phyloP scores from a whole-genome alignment of 2,797 vertebrate genomes.

The Telmatherina bonti region DNA sequence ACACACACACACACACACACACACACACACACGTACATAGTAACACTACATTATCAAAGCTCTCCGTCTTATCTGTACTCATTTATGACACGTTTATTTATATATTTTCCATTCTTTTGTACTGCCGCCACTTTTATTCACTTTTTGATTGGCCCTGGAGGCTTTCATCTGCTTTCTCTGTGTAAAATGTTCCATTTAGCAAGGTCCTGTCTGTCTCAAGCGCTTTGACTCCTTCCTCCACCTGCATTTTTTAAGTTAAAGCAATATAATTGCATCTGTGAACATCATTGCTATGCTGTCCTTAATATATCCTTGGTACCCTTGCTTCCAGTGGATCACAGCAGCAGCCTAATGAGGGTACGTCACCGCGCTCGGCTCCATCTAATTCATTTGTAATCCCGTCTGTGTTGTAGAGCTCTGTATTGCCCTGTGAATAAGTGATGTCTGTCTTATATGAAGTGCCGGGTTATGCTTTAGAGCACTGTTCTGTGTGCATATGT shows the following conservation, averaged over 20 bases:
- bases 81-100: background rate
- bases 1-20: too few relatives aligned
- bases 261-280: constrained; percentile 42
- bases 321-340: constrained; percentile 7
- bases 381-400: constrained; percentile 34
- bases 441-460: constrained; percentile 48
- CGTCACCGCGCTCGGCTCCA: background rate
- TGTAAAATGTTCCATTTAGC: background rate
- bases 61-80: background rate
- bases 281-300: constrained; percentile 31
- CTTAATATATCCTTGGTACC: constrained; percentile 16
- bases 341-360: constrained; percentile 40
- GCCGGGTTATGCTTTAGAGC: constrained; percentile 7
- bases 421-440: constrained; percentile 44
- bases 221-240: constrained; percentile 33
- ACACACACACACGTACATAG: too few relatives aligned
- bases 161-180: constrained; percentile 39
- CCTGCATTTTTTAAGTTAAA: constrained; percentile 41
- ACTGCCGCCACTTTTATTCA: background rate
- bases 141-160: background rate
- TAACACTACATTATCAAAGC: background rate
- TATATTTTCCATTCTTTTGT: constrained; percentile 10
- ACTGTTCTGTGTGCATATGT: constrained; percentile 2
- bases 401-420: constrained; percentile 41
- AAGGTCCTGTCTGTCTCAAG: background rate